phyloP scores from a whole-genome alignment of 2,113 vertebrate species.

The Xiphophorus maculatus region DNA sequence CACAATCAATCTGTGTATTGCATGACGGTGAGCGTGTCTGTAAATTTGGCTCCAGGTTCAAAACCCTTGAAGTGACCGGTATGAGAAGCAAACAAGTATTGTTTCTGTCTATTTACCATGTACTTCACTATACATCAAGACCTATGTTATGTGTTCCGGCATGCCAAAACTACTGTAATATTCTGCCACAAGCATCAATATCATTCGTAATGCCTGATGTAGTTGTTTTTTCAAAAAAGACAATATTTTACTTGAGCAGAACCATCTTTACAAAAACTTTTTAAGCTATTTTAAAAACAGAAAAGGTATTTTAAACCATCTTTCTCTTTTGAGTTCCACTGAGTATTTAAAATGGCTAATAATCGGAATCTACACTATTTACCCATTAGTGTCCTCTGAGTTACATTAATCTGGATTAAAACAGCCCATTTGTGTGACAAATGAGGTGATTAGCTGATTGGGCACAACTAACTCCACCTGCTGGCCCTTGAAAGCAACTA shows the following conservation, averaged over 20 bases:
- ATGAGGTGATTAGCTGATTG: conserved; percentile 34
- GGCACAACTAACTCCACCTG: conserved; percentile 11
- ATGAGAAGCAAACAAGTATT: no score
- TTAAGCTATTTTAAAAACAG: neutral
- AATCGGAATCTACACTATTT: conserved; percentile 59
- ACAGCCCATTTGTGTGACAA: conserved; percentile 47
- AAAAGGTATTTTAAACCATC: neutral
- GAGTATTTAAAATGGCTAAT: conserved; percentile 67
- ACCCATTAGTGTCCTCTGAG: conserved; percentile 47
- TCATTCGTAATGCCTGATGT: neutral
- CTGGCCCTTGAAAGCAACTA: conserved; percentile 12
- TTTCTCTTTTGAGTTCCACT: conserved; percentile 21
- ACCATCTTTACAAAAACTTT: neutral
- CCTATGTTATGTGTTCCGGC: no score
- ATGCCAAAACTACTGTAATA: neutral
- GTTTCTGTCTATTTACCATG: no score
- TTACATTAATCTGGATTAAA: conserved; percentile 70
- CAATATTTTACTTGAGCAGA: neutral
- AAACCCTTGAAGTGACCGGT: no score
- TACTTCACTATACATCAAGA: no score
- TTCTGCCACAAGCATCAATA: neutral
- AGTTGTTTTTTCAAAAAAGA: neutral
- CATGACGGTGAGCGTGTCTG: no score
- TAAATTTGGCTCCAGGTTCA: no score
- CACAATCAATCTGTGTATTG: no score